Conservation (phyloP, 2,888 invertebrate genomes). For the Tiphia femorata region DNA sequence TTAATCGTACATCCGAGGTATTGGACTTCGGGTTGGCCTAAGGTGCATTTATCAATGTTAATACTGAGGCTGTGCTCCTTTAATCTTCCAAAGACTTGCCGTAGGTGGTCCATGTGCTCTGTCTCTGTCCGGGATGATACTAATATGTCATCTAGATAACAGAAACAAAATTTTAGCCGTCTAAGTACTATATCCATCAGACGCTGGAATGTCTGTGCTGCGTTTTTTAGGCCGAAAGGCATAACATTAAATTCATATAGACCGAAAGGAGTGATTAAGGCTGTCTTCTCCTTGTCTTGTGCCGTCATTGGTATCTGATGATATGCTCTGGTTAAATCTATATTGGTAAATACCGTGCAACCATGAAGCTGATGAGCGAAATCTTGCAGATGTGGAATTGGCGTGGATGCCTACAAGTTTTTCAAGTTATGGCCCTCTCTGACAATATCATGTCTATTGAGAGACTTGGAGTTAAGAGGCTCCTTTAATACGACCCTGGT, state of each 20-base stretch:
- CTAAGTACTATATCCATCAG: not conserved
- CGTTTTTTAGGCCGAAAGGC: not conserved
- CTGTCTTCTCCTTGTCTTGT: not conserved
- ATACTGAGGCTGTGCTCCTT: not conserved
- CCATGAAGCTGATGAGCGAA: not conserved
- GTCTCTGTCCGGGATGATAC: not conserved
- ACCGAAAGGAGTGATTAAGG: not conserved
- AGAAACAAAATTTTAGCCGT: not conserved
- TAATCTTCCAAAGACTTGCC: not conserved
- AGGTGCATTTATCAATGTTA: not conserved
- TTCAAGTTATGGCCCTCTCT: not conserved
- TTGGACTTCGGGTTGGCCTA: not conserved
- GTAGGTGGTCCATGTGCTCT: not conserved
- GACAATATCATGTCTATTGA: not conserved
- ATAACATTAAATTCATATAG: not conserved
- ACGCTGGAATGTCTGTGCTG: not conserved
- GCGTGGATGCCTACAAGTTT: not conserved
- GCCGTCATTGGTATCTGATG: not conserved
- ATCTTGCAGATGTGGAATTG: not conserved
- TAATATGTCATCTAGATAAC: slow-evolving; percentile 7
- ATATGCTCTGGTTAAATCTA: not conserved
- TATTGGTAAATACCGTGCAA: not conserved
- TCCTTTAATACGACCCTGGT: not conserved
- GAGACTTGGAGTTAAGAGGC: not conserved
- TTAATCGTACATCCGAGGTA: not conserved